Percentiles rank a stretch among this genome's conserved stretches.
phyloP scores from a whole-genome alignment of 2,888 invertebrate species.

The Sphecodes monilicornis region DNA sequence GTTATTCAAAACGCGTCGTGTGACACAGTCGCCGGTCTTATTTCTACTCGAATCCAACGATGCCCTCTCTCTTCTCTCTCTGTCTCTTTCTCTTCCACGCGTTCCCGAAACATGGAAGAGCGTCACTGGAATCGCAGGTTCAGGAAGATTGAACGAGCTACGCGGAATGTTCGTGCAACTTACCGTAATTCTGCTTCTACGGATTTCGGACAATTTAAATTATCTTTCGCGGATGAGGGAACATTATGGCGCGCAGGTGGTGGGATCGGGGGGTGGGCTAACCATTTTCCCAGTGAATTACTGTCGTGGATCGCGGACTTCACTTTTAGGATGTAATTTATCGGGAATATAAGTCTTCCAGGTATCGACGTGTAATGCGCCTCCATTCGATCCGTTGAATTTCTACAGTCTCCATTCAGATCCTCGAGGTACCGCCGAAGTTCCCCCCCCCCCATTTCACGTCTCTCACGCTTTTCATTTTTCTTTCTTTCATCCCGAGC shows the following conservation, averaged over 20 bases:
- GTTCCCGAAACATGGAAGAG: conserved; percentile 31
- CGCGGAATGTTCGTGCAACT: conserved; percentile 56
- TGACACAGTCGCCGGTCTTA: conserved; percentile 13
- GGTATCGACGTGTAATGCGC: conserved; percentile 58
- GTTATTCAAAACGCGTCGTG: conserved; percentile 25
- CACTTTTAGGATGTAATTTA: conserved; percentile 64
- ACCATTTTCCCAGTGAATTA: conserved; percentile 58
- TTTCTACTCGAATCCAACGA: conserved; percentile 11
- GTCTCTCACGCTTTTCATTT: background rate
- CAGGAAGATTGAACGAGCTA: conserved; percentile 46
- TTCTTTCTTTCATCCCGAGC: background rate
- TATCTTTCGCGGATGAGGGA: conserved; percentile 60
- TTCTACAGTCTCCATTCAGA: conserved; percentile 4
- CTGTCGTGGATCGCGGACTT: conserved; percentile 51
- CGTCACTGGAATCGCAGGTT: conserved; percentile 39
- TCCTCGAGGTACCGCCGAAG: background rate
- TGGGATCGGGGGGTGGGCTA: conserved; percentile 6
- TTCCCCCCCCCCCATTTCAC: background rate
- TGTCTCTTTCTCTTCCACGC: background rate
- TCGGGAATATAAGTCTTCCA: conserved; percentile 53
- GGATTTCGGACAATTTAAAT: conserved; percentile 66
- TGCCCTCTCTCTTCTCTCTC: background rate
- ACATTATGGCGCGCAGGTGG: conserved; percentile 52
- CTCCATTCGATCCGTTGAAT: conserved; percentile 39
- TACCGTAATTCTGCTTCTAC: conserved; percentile 51